These are phyloP conservation scores for Philopedon plagiatum DNA, from an alignment of 2,888 invertebrate genomes.

Conservation along the genomic window DNA sequence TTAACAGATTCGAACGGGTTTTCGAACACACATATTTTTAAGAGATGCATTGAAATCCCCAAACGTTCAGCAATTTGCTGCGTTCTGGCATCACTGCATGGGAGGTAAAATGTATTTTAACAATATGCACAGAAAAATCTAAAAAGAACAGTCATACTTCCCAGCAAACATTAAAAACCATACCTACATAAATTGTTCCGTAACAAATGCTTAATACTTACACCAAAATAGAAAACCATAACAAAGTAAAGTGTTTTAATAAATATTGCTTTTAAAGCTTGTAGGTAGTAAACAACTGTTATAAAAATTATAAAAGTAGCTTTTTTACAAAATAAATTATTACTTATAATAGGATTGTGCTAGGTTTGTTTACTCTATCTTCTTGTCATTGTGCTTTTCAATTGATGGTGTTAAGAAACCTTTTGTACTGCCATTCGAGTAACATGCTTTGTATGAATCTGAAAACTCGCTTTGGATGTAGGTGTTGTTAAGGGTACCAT, in stretches of 20 bases:
- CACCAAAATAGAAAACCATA: conserved; percentile 3
- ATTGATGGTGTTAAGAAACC: conserved; percentile 71
- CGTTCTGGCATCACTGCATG: not conserved
- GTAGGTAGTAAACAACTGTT: not conserved
- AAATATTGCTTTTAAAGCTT: conserved; percentile 33
- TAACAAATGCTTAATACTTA: not conserved
- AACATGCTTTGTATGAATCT: conserved; percentile 74
- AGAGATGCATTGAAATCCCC: no score
- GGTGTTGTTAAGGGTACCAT: conserved; percentile 64
- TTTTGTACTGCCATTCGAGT: conserved; percentile 76
- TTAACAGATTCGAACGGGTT: no score
- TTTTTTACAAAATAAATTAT: conserved; percentile 41
- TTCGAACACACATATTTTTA: no score
- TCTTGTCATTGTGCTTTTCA: conserved; percentile 57
- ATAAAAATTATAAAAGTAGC: conserved; percentile 17
- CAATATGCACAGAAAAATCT: not conserved
- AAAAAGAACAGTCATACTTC: not conserved
- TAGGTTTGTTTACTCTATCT: conserved; percentile 54
- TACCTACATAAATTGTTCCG: not conserved
- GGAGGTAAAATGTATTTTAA: conserved; percentile 34
- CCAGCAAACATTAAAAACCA: conserved; percentile 6
- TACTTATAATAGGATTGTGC: conserved; percentile 39
- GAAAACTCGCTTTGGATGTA: conserved; percentile 73
- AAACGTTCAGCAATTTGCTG: no score
- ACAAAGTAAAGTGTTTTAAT: conserved; percentile 23